A percentile compares a stretch with the other conserved stretches of the same genome.
These are phyloP conservation scores for Tiphia femorata DNA, from an alignment of 2,888 invertebrate genomes.

Conservation along the genomic window DNA sequence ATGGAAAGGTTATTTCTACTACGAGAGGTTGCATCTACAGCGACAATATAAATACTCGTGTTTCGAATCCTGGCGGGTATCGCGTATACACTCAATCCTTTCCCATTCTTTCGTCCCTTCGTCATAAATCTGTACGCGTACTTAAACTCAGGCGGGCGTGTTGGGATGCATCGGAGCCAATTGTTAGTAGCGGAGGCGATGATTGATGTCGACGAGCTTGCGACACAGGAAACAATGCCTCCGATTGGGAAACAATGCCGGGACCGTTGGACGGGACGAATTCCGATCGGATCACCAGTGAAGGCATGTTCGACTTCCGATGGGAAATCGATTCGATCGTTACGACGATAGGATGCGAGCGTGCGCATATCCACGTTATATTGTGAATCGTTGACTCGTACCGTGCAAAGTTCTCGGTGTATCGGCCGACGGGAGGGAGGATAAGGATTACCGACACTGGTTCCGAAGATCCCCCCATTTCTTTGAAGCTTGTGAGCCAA, in stretches of 20 bases:
- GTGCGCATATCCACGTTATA: background rate
- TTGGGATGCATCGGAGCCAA: conserved; percentile 2
- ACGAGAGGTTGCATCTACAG: no score
- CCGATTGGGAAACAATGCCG: conserved; percentile 49
- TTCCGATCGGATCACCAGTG: conserved; percentile 34
- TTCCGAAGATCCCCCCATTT: no score
- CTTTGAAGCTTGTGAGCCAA: no score
- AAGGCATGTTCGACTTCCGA: conserved; percentile 35
- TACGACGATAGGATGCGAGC: background rate
- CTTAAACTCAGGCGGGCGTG: background rate
- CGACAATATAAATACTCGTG: no score
- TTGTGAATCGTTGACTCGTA: background rate
- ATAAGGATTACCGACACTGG: no score
- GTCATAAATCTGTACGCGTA: no score
- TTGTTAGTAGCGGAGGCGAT: conserved; percentile 31
- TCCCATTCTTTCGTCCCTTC: no score
- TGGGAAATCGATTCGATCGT: conserved; percentile 46
- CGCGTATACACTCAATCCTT: no score
- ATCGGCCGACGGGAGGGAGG: no score
- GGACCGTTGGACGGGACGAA: conserved; percentile 30
- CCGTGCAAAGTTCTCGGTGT: no score
- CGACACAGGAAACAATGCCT: conserved; percentile 44
- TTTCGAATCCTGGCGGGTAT: no score
- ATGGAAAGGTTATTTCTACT: no score
- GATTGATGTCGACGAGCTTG: conserved; percentile 42